These are phyloP conservation scores for Rissa tridactyla DNA, from an alignment of 2,113 vertebrate species.

Conservation along the genomic window DNA sequence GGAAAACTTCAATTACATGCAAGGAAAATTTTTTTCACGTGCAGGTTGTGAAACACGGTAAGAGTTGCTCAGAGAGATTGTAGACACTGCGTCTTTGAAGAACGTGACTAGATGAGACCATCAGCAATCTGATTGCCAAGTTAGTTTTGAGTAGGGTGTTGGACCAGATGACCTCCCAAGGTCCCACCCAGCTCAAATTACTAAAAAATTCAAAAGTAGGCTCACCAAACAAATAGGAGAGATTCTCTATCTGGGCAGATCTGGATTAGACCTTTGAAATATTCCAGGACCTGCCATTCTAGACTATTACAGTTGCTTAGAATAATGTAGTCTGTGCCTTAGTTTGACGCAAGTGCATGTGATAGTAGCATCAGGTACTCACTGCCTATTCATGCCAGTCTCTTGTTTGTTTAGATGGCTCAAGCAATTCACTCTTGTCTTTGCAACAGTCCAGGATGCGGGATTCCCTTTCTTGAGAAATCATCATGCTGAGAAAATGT, in stretches of 20 bases:
- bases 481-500: background rate
- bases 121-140: background rate
- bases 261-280: background rate
- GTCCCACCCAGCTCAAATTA: background rate
- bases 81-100: background rate
- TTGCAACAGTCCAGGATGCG: background rate
- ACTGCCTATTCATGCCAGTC: background rate
- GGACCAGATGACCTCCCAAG: background rate
- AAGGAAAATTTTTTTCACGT: background rate
- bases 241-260: background rate
- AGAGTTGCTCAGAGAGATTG: background rate
- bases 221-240: background rate
- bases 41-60: background rate
- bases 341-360: background rate
- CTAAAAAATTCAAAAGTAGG: background rate
- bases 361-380: background rate
- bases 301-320: background rate
- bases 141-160: background rate
- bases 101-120: background rate
- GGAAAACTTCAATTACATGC: rapidly evolving
- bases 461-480: background rate
- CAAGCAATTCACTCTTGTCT: background rate
- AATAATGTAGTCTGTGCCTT: background rate
- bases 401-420: background rate
- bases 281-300: background rate